Evolutionary conservation across 2,113 vertebrate species (phyloP).

Genomic region (Microtus pennsylvanicus): DNA sequence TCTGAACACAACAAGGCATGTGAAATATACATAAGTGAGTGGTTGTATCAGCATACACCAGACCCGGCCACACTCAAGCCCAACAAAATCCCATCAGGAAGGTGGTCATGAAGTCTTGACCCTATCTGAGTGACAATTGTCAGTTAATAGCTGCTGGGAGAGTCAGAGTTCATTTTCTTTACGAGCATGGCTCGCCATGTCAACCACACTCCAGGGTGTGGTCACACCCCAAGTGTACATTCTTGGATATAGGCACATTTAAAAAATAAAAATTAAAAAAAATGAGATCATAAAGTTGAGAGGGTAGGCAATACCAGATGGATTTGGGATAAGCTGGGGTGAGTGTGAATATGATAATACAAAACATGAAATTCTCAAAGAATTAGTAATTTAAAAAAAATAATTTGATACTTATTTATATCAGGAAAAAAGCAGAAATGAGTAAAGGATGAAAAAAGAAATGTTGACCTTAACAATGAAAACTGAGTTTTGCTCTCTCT

Average conservation of each 20-base stretch:
- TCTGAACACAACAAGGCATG: neutral
- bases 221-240: rapidly evolving
- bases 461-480: neutral
- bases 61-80: neutral
- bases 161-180: neutral
- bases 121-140: neutral
- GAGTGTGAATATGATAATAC: neutral
- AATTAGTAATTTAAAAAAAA: neutral
- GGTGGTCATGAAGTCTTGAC: neutral
- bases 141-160: neutral
- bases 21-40: neutral
- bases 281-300: neutral
- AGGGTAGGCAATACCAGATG: neutral
- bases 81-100: neutral
- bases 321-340: neutral
- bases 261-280: neutral
- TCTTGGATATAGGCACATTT: neutral
- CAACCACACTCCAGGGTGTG: neutral
- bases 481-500: neutral
- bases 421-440: neutral
- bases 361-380: neutral
- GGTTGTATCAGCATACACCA: neutral
- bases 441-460: neutral
- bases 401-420: neutral
- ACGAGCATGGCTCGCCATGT: neutral